A percentile compares a stretch with the other conserved stretches of the same genome.
Evolutionary conservation across 2,797 vertebrate genomes (phyloP).

Genomic region (Zalophus californianus): DNA sequence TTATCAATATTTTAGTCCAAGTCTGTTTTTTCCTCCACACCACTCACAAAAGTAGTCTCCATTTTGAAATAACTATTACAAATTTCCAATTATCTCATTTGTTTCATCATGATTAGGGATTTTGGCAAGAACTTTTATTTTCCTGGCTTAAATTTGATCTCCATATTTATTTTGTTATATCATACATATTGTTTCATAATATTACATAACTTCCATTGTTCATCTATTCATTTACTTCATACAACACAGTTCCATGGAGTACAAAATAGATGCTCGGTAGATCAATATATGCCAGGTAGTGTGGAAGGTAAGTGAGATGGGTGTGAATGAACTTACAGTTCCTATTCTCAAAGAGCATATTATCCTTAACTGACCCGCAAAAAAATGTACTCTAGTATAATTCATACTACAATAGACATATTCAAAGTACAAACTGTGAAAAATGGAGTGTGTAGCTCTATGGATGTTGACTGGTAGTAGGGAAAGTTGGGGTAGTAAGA

Average conservation of each 20-base stretch:
- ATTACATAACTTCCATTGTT: background rate
- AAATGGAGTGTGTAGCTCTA: background rate
- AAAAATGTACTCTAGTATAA: background rate
- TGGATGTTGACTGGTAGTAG: background rate
- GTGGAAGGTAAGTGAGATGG: background rate
- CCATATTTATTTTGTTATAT: background rate
- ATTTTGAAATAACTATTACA: background rate
- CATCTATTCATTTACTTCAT: background rate
- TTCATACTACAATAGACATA: background rate
- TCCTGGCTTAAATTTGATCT: background rate
- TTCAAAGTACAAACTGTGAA: background rate
- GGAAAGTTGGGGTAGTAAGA: background rate
- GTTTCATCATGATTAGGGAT: background rate
- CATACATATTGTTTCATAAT: background rate
- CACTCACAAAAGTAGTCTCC: background rate
- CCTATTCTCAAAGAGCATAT: background rate
- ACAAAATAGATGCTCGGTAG: background rate
- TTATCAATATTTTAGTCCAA: background rate
- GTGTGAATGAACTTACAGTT: background rate
- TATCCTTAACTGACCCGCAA: background rate
- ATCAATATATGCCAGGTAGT: background rate
- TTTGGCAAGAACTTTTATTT: conserved; percentile 44
- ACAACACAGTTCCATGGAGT: background rate
- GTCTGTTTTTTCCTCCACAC: background rate
- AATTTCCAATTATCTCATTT: background rate